A percentile compares a stretch with the other conserved stretches of the same genome.
These are phyloP conservation scores for Epiblema foenella DNA, from an alignment of 2,888 invertebrate genomes.

Conservation along the genomic window DNA sequence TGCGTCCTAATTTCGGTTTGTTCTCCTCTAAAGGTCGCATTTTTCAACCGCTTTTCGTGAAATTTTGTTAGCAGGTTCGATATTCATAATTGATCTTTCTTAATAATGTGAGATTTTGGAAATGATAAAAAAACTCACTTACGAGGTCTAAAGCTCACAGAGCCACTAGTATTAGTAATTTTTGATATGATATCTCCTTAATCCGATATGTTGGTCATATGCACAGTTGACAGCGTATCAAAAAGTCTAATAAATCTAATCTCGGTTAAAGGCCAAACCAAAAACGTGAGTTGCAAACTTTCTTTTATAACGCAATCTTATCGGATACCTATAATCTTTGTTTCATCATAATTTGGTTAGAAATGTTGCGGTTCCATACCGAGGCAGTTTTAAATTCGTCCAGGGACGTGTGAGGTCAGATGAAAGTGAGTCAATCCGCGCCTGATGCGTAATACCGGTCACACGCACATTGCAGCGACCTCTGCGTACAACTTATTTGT, in stretches of 20 bases:
- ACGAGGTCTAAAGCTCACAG: too few relatives aligned
- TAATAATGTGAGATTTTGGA: too few relatives aligned
- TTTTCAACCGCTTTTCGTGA: too few relatives aligned
- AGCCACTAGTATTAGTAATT: too few relatives aligned
- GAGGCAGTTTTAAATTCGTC: constrained; percentile 61
- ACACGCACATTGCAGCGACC: constrained; percentile 16
- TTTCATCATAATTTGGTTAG: constrained; percentile 48
- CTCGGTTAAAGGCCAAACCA: constrained; percentile 43
- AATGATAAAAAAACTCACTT: too few relatives aligned
- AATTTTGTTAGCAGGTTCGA: too few relatives aligned
- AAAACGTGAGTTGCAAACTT: constrained; percentile 40
- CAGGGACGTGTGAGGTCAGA: constrained; percentile 64
- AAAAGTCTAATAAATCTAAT: constrained; percentile 13
- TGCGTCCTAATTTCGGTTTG: too few relatives aligned
- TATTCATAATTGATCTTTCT: too few relatives aligned
- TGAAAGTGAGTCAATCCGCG: constrained; percentile 62
- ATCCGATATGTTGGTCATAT: constrained; percentile 4
- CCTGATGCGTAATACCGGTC: constrained; percentile 31
- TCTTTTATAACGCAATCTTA: constrained; percentile 43
- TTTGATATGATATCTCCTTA: neutral
- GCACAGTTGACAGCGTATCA: constrained; percentile 24
- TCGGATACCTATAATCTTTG: constrained; percentile 42
- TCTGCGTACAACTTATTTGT: constrained; percentile 15
- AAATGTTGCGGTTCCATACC: constrained; percentile 60
- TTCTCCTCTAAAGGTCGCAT: too few relatives aligned